Percentiles rank a stretch among this genome's conserved stretches.
phyloP scores from a whole-genome alignment of 2,797 vertebrate species.

The Sciurus carolinensis region DNA sequence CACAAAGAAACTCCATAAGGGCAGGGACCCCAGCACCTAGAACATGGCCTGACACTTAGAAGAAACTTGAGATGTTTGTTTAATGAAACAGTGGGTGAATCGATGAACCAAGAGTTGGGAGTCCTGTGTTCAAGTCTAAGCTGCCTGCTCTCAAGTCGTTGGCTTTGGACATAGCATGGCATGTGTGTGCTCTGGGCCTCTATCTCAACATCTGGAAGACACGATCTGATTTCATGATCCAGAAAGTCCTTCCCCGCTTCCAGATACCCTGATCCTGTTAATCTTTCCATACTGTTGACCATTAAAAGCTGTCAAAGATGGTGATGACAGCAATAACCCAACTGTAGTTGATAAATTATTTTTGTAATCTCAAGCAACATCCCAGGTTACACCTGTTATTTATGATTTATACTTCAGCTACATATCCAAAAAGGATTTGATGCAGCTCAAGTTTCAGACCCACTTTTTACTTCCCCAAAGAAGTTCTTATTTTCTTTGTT shows the following conservation, averaged over 20 bases:
- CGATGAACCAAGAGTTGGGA: neutral
- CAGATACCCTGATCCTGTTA: conserved; percentile 16
- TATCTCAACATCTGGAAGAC: conserved; percentile 22
- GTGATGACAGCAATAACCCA: conserved; percentile 53
- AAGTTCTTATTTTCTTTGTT: neutral
- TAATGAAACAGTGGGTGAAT: neutral
- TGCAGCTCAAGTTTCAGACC: conserved; percentile 42
- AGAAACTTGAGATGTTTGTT: neutral
- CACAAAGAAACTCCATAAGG: neutral
- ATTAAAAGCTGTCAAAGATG: conserved; percentile 35
- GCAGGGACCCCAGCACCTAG: neutral
- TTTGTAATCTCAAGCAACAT: conserved; percentile 27
- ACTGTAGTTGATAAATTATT: conserved; percentile 28
- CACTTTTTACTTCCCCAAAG: conserved; percentile 32
- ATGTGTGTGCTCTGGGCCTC: neutral
- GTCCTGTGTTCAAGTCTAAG: neutral
- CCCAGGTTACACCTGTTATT: conserved; percentile 41
- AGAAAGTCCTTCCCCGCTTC: neutral
- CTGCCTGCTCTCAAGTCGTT: neutral
- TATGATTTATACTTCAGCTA: conserved; percentile 48
- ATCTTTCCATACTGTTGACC: conserved; percentile 8
- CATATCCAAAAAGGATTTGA: conserved; percentile 24
- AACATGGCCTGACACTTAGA: neutral
- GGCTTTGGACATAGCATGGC: neutral
- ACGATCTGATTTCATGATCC: conserved; percentile 33